phyloP scores from a whole-genome alignment of 92 coral and sea anemone species.

The Ricordea florida region DNA sequence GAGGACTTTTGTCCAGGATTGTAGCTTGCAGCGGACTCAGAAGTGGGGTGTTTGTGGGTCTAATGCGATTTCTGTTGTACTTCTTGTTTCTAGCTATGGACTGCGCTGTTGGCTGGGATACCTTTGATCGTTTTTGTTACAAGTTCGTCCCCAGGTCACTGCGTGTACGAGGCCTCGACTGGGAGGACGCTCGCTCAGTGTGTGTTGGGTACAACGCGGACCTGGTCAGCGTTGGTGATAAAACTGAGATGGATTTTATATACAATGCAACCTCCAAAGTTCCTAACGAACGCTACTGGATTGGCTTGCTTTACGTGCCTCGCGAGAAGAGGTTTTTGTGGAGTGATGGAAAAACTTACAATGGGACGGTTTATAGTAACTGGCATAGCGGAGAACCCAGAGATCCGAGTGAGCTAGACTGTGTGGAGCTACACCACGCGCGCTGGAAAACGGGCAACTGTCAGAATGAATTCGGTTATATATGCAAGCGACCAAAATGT shows the following conservation, averaged over 20 bases:
- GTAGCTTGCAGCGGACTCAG: no score
- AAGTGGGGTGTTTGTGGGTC: background rate
- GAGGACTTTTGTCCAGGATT: no score
- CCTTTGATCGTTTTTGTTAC: conserved; percentile 76
- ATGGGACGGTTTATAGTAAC: conserved; percentile 45
- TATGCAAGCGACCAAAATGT: conserved; percentile 85
- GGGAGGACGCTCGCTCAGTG: conserved; percentile 83
- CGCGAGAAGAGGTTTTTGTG: conserved; percentile 83
- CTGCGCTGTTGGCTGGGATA: conserved; percentile 82
- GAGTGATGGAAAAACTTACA: conserved; percentile 83
- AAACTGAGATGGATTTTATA: conserved; percentile 70
- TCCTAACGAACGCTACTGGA: conserved; percentile 72
- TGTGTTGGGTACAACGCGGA: conserved; percentile 86
- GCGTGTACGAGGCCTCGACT: conserved; percentile 58
- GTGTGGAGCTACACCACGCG: conserved; percentile 57
- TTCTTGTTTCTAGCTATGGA: conserved; percentile 20
- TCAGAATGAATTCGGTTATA: conserved; percentile 66
- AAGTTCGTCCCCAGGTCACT: conserved; percentile 62
- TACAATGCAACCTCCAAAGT: conserved; percentile 26
- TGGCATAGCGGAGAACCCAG: conserved; percentile 88
- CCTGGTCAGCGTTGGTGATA: conserved; percentile 67
- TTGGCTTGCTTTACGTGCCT: conserved; percentile 78
- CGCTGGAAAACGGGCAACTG: conserved; percentile 87
- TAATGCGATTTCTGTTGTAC: background rate
- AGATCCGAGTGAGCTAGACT: conserved; percentile 75